These are phyloP conservation scores for Aramus guarauna DNA, from an alignment of 2,113 vertebrate genomes.

Conservation along the genomic window DNA sequence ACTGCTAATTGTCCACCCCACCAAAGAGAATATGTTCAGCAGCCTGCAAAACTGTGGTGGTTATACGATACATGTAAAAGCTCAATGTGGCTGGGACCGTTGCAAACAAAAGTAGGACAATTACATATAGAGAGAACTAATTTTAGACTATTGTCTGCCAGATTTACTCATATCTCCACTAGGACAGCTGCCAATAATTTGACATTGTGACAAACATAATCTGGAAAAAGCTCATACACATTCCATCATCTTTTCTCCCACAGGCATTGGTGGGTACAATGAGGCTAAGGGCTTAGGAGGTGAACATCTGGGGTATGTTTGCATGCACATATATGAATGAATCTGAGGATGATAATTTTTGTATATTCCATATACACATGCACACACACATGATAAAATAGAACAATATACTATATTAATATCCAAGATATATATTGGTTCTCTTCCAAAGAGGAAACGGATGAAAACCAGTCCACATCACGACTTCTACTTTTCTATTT, in stretches of 20 bases:
- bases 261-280: not conserved
- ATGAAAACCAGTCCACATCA: not conserved
- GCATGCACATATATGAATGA: not conserved
- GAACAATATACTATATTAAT: not conserved
- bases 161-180: conserved; percentile 13
- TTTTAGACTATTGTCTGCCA: conserved; percentile 19
- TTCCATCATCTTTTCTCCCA: not conserved
- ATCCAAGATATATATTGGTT: not conserved
- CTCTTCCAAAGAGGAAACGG: not conserved
- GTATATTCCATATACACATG: not conserved
- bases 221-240: not conserved
- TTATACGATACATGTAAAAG: not conserved
- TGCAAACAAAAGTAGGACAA: not conserved
- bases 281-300: not conserved
- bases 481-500: not conserved
- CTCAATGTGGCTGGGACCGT: not conserved
- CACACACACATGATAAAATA: not conserved
- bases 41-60: not conserved
- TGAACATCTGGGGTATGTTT: not conserved
- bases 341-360: not conserved
- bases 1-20: not conserved
- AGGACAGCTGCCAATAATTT: conserved; percentile 22
- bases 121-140: not conserved
- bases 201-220: conserved; percentile 7
- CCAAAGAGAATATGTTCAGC: not conserved